Conservation (phyloP, 2,888 invertebrate genomes). For the Hypomecis atomaria region DNA sequence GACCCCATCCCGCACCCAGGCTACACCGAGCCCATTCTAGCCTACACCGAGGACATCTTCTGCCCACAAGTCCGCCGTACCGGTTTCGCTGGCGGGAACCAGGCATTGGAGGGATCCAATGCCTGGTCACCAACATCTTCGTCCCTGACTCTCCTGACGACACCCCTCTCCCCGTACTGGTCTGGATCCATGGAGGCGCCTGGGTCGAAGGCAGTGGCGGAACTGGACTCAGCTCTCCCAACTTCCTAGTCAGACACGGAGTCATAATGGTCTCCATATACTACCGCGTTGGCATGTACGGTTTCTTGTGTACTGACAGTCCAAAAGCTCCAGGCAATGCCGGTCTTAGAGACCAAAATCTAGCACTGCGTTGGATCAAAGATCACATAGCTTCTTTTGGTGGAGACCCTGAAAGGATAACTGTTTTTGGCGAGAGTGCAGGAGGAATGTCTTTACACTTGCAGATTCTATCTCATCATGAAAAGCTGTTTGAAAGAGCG, state of each 20-base stretch:
- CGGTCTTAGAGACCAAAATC: slow-evolving; percentile 50
- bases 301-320: slow-evolving; percentile 49
- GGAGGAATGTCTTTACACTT: slow-evolving; percentile 45
- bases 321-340: slow-evolving; percentile 51
- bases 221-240: not conserved
- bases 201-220: slow-evolving; percentile 9
- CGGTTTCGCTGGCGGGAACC: not conserved
- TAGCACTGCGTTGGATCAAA: slow-evolving; percentile 50
- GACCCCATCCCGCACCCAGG: slow-evolving; percentile 10
- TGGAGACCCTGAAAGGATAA: slow-evolving; percentile 43
- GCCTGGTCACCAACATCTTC: slow-evolving; percentile 13
- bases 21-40: slow-evolving; percentile 4
- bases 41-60: slow-evolving; percentile 7
- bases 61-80: slow-evolving; percentile 10
- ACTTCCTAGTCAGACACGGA: slow-evolving; percentile 45
- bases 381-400: slow-evolving; percentile 50
- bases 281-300: slow-evolving; percentile 51
- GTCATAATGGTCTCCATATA: slow-evolving; percentile 48
- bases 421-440: slow-evolving; percentile 42
- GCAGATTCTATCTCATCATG: slow-evolving; percentile 45
- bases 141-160: slow-evolving; percentile 3
- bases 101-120: too few relatives aligned
- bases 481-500: slow-evolving; percentile 47
- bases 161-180: slow-evolving; percentile 15
- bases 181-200: slow-evolving; percentile 15